Conservation (phyloP, 2,113 vertebrate species). For the Oreotrochilus melanogaster region DNA sequence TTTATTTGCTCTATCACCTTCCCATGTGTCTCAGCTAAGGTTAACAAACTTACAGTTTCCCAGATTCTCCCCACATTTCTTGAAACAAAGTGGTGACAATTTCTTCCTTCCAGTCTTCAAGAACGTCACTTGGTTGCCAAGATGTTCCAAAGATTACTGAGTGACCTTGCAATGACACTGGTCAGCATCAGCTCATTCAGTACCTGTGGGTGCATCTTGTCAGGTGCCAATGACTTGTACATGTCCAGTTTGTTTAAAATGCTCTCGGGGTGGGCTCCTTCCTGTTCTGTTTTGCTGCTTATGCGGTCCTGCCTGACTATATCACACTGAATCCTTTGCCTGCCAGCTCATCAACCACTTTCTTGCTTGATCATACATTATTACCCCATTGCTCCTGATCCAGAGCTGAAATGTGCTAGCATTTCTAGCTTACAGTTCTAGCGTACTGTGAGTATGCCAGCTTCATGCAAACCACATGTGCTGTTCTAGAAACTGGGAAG, state of each 20-base stretch:
- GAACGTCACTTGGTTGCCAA: neutral
- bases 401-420: neutral
- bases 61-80: neutral
- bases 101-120: neutral
- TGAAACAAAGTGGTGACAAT: neutral
- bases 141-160: neutral
- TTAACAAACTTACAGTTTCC: neutral
- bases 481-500: neutral
- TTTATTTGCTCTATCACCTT: neutral
- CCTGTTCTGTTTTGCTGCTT: too few species aligned
- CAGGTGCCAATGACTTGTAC: neutral
- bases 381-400: accelerated
- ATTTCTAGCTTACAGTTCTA: neutral
- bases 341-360: neutral
- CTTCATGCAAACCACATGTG: neutral
- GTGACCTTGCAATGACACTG: neutral
- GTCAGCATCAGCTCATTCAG: neutral
- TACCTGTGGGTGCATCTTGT: neutral
- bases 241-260: neutral
- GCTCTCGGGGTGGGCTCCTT: too few species aligned
- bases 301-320: neutral
- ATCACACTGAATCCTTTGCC: neutral
- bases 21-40: neutral
- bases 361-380: neutral
- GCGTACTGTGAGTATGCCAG: neutral